A percentile compares a stretch with the other conserved stretches of the same genome.
Conservation (phyloP, 2,888 invertebrate genomes). For the Autographa pulchrina region DNA sequence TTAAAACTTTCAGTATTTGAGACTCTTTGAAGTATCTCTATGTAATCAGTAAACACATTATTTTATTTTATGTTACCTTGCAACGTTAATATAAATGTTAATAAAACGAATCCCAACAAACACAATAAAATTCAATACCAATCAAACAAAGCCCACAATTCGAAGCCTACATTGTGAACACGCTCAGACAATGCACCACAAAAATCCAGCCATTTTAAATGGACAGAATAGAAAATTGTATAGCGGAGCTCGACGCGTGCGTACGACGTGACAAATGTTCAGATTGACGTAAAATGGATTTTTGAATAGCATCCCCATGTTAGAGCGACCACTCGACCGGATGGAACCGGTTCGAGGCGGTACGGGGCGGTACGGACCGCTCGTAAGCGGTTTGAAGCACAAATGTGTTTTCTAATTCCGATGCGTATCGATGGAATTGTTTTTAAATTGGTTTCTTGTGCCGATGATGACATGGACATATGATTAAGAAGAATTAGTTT, state of each 20-base stretch:
- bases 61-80: too few relatives aligned
- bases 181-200: constrained; percentile 45
- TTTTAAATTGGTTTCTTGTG: constrained; percentile 50
- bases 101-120: not conserved
- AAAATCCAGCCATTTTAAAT: constrained; percentile 33
- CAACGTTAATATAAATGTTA: not conserved
- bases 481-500: not conserved
- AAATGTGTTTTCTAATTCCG: constrained; percentile 72
- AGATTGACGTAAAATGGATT: constrained; percentile 87
- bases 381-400: constrained; percentile 59
- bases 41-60: too few relatives aligned
- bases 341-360: constrained; percentile 64
- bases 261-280: constrained; percentile 76
- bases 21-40: too few relatives aligned
- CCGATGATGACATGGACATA: not conserved
- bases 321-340: constrained; percentile 72
- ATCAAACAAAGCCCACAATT: constrained; percentile 19
- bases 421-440: constrained; percentile 55
- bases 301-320: constrained; percentile 77
- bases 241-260: constrained; percentile 50
- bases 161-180: constrained; percentile 44
- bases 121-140: constrained; percentile 37
- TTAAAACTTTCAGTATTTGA: too few relatives aligned
- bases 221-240: constrained; percentile 48
- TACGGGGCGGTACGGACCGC: constrained; percentile 40